Evolutionary conservation across 2,888 invertebrate species (phyloP).

Genomic region (Bibio marci): DNA sequence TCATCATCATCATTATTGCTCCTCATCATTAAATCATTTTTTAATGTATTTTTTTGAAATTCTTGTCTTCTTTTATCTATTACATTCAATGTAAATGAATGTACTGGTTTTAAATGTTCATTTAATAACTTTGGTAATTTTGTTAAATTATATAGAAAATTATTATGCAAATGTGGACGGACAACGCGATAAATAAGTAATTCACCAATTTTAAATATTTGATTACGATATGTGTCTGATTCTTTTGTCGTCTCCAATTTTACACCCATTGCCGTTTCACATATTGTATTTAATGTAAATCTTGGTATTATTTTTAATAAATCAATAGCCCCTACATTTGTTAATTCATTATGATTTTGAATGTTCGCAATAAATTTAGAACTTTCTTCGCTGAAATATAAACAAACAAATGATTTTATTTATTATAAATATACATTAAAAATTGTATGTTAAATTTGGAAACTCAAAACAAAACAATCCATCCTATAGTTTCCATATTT

Average conservation of each 20-base stretch:
- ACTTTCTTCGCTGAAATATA: constrained; percentile 22
- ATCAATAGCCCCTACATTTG: constrained; percentile 18
- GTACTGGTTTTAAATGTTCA: constrained; percentile 18
- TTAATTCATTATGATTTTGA: constrained; percentile 7
- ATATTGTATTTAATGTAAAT: constrained; percentile 46
- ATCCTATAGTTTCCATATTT: no score
- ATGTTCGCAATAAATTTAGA: constrained; percentile 21
- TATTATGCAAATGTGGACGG: no score
- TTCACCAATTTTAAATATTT: constrained; percentile 33
- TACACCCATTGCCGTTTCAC: constrained; percentile 57
- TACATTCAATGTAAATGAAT: constrained; percentile 28
- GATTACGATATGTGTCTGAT: constrained; percentile 37
- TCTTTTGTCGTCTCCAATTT: constrained; percentile 32
- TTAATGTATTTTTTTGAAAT: constrained; percentile 8
- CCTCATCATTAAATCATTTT: no score
- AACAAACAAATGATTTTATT: background rate
- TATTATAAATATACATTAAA: background rate
- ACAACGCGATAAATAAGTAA: constrained; percentile 23
- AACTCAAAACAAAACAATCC: background rate
- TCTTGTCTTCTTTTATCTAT: constrained; percentile 25
- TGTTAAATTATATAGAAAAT: no score
- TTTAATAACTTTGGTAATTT: no score
- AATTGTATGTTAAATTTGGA: background rate
- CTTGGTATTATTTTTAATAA: constrained; percentile 38
- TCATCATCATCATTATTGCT: background rate